These are phyloP conservation scores for Leucoraja erinaceus DNA, from an alignment of 2,113 vertebrate genomes.

Conservation along the genomic window DNA sequence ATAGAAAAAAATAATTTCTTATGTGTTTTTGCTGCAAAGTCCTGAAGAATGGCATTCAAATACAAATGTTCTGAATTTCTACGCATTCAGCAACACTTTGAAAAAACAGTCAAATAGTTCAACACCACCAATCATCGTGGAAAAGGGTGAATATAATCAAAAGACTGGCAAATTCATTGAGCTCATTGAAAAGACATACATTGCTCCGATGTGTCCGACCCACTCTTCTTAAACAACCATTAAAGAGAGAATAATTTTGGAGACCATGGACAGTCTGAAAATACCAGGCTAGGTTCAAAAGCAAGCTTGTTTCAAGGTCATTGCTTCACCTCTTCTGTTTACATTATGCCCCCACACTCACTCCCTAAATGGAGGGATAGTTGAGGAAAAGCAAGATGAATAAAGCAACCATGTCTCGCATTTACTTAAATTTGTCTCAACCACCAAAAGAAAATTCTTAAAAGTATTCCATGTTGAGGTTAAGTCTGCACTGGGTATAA, in stretches of 20 bases:
- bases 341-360: too few relatives aligned
- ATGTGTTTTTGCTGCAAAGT: not conserved
- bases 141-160: not conserved
- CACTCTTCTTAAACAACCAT: not conserved
- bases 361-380: too few relatives aligned
- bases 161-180: not conserved
- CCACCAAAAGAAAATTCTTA: not conserved
- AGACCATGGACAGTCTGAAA: not conserved
- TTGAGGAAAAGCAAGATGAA: not conserved
- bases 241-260: not conserved
- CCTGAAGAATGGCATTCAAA: not conserved
- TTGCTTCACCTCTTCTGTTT: too few relatives aligned
- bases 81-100: not conserved
- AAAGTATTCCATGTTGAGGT: not conserved
- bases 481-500: not conserved
- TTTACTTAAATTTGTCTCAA: not conserved
- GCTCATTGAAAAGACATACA: not conserved
- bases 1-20: not conserved
- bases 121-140: not conserved
- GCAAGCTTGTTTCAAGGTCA: not conserved
- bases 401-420: not conserved
- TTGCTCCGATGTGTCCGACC: not conserved
- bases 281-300: not conserved
- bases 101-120: not conserved
- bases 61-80: not conserved